Evolutionary conservation across 1,140 invertebrate genomes (phyloP).

Genomic region (Drosophila athabasca): DNA sequence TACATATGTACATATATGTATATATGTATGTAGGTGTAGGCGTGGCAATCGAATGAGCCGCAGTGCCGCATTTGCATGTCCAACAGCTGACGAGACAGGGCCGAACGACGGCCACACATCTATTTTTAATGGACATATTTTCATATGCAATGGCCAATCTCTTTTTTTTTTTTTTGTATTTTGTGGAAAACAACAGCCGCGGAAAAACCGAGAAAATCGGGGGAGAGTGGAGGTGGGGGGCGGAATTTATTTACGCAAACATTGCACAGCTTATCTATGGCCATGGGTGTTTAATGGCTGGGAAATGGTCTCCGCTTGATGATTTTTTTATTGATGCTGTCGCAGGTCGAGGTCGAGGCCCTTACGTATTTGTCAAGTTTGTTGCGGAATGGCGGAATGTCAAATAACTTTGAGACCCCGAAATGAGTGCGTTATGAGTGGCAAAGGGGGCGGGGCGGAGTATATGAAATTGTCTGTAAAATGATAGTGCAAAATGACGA

Average conservation of each 20-base stretch:
- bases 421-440: slow-evolving; percentile 10
- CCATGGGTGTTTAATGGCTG: slow-evolving; percentile 39
- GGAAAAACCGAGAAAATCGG: not conserved
- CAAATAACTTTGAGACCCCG: slow-evolving; percentile 13
- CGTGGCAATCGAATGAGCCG: slow-evolving; percentile 22
- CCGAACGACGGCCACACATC: slow-evolving; percentile 62
- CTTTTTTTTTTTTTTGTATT: slow-evolving; percentile 28
- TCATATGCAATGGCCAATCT: slow-evolving; percentile 46
- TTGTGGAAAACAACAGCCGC: slow-evolving; percentile 3
- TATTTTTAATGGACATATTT: slow-evolving; percentile 75
- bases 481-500: not conserved
- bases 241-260: slow-evolving; percentile 61
- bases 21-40: slow-evolving; percentile 8
- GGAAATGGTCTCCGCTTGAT: slow-evolving; percentile 44
- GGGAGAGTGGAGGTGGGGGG: not conserved
- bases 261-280: slow-evolving; percentile 60
- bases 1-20: not conserved
- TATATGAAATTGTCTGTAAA: not conserved
- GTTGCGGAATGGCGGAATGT: not conserved
- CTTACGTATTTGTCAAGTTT: slow-evolving; percentile 28
- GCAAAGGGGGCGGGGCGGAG: too few species aligned
- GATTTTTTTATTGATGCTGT: slow-evolving; percentile 37
- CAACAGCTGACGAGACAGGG: slow-evolving; percentile 33
- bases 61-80: slow-evolving; percentile 44
- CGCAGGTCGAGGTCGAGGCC: slow-evolving; percentile 32